phyloP scores from a whole-genome alignment of 2,888 invertebrate species.

The Sphaeridia pumilis region DNA sequence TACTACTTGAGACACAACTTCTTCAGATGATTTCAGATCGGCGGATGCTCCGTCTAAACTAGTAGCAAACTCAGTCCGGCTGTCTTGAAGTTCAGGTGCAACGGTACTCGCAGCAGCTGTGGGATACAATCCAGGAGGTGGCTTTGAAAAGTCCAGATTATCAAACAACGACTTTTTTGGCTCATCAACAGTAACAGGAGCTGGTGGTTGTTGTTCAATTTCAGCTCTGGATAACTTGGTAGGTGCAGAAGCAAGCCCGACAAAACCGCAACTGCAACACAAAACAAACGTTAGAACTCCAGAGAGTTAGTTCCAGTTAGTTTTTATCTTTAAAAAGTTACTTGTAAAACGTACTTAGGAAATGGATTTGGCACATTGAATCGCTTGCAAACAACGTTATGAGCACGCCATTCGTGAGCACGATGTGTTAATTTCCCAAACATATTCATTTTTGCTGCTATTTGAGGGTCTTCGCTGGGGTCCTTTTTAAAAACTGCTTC shows the following conservation, averaged over 20 bases:
- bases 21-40: not conserved
- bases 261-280: no score
- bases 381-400: constrained; percentile 68
- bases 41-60: not conserved
- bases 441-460: constrained; percentile 62
- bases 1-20: not conserved
- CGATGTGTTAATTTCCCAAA: constrained; percentile 64
- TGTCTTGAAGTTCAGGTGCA: not conserved
- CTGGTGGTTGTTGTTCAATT: no score
- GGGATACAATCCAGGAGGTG: constrained; percentile 33
- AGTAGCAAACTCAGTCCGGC: not conserved
- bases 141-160: constrained; percentile 34
- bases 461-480: constrained; percentile 45
- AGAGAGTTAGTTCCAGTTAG: no score
- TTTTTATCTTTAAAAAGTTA: not conserved
- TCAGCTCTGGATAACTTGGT: no score
- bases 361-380: constrained; percentile 88
- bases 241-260: no score
- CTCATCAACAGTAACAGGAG: no score
- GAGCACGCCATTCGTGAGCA: constrained; percentile 66
- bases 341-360: constrained; percentile 44
- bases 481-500: constrained; percentile 37
- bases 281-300: no score
- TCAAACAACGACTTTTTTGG: constrained; percentile 32
- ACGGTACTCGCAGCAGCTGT: not conserved